These are phyloP conservation scores for Parambassis ranga DNA, from an alignment of 2,797 vertebrate species.

Conservation along the genomic window DNA sequence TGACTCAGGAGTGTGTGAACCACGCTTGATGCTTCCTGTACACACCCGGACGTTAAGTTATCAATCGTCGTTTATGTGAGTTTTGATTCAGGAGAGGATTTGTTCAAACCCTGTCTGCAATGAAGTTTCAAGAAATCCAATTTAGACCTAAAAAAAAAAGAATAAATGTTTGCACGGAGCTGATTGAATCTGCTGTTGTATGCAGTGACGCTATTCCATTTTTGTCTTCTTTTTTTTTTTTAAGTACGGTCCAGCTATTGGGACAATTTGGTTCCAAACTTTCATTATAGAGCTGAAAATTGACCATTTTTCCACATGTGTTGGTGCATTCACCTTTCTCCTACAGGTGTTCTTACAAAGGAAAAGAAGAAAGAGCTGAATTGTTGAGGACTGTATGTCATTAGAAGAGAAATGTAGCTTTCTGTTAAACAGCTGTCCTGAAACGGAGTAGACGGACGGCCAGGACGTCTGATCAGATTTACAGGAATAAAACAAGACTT, in stretches of 20 bases:
- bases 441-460: constrained; percentile 9
- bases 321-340: not conserved
- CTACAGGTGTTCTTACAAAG: not conserved
- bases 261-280: not conserved
- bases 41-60: constrained; percentile 26
- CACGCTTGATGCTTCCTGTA: constrained; percentile 34
- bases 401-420: constrained; percentile 24
- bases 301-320: not conserved
- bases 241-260: not conserved
- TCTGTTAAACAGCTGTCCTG: constrained; percentile 22
- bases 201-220: not conserved
- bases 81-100: constrained; percentile 5
- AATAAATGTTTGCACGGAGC: not conserved
- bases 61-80: constrained; percentile 37
- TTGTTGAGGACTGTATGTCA: not conserved
- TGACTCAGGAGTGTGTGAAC: constrained; percentile 49
- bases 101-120: not conserved
- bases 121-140: constrained; percentile 1
- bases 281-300: not conserved
- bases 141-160: not conserved
- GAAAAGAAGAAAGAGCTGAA: not conserved
- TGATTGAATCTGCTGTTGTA: not conserved
- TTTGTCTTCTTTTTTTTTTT: not conserved
- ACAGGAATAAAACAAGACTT: constrained; percentile 13
- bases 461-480: constrained; percentile 11